phyloP scores from a whole-genome alignment of 2,113 vertebrate genomes.

The Regulus satrapa region DNA sequence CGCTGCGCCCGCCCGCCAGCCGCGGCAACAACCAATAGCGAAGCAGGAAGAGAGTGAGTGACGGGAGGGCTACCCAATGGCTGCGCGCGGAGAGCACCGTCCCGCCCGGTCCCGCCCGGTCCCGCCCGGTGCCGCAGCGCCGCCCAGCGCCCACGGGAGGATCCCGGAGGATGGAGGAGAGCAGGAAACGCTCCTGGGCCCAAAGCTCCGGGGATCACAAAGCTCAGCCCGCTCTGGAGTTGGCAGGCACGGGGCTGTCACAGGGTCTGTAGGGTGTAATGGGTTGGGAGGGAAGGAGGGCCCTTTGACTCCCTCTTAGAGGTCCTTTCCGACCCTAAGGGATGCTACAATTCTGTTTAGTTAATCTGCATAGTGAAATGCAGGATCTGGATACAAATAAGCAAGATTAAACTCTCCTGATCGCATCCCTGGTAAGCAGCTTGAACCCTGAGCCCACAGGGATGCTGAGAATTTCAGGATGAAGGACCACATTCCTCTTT shows the following conservation, averaged over 20 bases:
- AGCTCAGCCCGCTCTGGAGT: too few relatives aligned
- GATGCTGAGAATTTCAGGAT: not conserved
- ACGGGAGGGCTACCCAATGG: too few relatives aligned
- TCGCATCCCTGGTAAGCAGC: not conserved
- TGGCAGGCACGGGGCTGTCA: fast-evolving
- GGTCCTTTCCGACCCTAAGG: not conserved
- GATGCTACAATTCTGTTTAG: not conserved
- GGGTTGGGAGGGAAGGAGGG: not conserved
- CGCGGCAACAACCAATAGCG: too few relatives aligned
- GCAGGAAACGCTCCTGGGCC: fast-evolving
- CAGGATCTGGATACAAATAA: not conserved
- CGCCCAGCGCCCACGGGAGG: not conserved
- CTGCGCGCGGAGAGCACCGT: too few relatives aligned
- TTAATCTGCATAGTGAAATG: not conserved
- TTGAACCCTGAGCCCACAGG: not conserved
- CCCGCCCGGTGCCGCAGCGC: not conserved
- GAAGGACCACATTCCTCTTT: not conserved
- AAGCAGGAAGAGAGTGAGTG: too few relatives aligned
- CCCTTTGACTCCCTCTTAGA: not conserved
- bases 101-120: too few relatives aligned
- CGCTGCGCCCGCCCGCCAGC: too few relatives aligned
- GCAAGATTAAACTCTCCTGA: fast-evolving
- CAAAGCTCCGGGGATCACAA: fast-evolving
- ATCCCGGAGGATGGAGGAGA: not conserved
- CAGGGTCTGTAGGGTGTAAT: fast-evolving